Percentiles rank a stretch among this genome's conserved stretches.
phyloP scores from a whole-genome alignment of 2,888 invertebrate species.

The Dromius quadrimaculatus region DNA sequence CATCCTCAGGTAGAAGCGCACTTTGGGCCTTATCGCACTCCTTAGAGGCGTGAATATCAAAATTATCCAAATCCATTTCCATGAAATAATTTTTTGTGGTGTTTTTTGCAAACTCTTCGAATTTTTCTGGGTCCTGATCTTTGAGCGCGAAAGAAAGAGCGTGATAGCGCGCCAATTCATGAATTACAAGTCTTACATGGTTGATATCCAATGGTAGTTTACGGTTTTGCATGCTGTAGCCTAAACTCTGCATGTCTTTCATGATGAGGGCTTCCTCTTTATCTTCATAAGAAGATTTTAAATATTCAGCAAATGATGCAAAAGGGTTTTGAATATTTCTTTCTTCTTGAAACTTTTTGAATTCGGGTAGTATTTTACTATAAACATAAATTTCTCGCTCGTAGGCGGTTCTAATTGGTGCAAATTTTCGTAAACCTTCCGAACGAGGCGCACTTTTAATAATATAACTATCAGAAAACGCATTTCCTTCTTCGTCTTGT shows the following conservation, averaged over 20 bases:
- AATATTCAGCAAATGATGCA: slow-evolving; percentile 52
- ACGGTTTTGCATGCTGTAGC: slow-evolving; percentile 56
- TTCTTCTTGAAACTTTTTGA: slow-evolving; percentile 57
- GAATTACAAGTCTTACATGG: slow-evolving; percentile 58
- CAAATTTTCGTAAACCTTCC: slow-evolving; percentile 55
- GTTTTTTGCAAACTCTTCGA: slow-evolving; percentile 54
- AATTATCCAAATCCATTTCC: neutral
- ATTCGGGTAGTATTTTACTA: slow-evolving; percentile 57
- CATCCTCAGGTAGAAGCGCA: slow-evolving; percentile 50
- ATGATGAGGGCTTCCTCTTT: slow-evolving; percentile 58
- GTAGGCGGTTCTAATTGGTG: slow-evolving; percentile 57
- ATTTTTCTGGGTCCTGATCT: slow-evolving; percentile 57
- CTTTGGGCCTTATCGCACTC: slow-evolving; percentile 49
- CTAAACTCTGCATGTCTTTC: slow-evolving; percentile 57
- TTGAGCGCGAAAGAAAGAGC: slow-evolving; percentile 59
- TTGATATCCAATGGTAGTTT: slow-evolving; percentile 58
- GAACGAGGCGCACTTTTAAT: slow-evolving; percentile 58
- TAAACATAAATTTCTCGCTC: slow-evolving; percentile 59
- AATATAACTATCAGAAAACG: slow-evolving; percentile 52
- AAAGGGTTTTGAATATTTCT: slow-evolving; percentile 53
- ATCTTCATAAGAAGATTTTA: slow-evolving; percentile 52
- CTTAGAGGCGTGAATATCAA: neutral
- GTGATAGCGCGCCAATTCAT: slow-evolving; percentile 61
- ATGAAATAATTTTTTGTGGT: slow-evolving; percentile 54
- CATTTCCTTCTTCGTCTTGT: slow-evolving; percentile 47